phyloP scores from a whole-genome alignment of 2,797 vertebrate genomes.

The Babyrousa celebensis region DNA sequence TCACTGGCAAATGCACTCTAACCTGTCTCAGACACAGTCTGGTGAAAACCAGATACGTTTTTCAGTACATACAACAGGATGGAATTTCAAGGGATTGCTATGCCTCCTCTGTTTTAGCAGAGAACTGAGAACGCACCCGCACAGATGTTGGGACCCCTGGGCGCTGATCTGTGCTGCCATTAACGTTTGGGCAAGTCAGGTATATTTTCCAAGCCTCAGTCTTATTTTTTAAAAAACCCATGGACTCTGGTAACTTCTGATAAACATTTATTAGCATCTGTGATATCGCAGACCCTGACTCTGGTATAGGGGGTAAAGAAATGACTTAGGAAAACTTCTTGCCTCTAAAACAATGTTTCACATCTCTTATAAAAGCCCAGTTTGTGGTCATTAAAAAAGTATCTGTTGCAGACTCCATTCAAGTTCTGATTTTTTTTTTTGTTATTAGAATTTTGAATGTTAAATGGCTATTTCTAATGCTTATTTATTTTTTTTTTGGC shows the following conservation, averaged over 20 bases:
- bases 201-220: background rate
- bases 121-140: background rate
- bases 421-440: conserved; percentile 19
- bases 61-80: background rate
- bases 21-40: background rate
- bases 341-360: background rate
- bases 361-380: background rate
- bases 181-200: conserved; percentile 6
- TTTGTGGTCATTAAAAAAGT: background rate
- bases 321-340: background rate
- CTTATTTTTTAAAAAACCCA: background rate
- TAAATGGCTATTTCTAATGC: background rate
- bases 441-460: background rate
- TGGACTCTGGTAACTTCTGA: background rate
- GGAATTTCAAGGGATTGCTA: background rate
- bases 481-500: background rate
- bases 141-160: background rate
- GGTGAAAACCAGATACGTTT: background rate
- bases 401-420: background rate
- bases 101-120: background rate
- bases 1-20: conserved; percentile 23
- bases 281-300: background rate
- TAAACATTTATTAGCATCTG: background rate
- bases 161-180: background rate
- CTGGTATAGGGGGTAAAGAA: background rate